Evolutionary conservation across 2,113 vertebrate species (phyloP), one percentile per base, ranked within the genome.

Genomic region (Larimichthys polyactis): DNA sequence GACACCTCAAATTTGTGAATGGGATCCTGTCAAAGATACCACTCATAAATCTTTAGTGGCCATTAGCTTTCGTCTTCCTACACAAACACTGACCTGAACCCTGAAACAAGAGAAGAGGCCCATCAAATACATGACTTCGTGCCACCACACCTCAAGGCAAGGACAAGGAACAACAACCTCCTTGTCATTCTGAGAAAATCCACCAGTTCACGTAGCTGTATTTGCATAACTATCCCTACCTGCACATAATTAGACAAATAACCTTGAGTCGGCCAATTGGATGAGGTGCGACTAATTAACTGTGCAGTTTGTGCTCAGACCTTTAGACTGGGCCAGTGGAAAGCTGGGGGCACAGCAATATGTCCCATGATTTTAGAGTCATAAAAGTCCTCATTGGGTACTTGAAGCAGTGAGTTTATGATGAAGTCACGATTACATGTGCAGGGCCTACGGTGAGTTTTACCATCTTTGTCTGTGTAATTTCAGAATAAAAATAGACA

Each of bases 241-340:
- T 92, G 86, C 79, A 43, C 55, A 52, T 92, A 92, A 94, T 94
- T 92, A 91, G 81, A 85, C 67, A 69, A 80, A 86, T 87, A 93
- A 92, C 93, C 92, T 92, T 93, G 89, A 93, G 79, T 69, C 77
- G 57, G 81, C 72, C 79, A 55, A 82, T 54, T 83, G 89, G 92
- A 91, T 89, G 88, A 90, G 89, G 89, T 82, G 87, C 89, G 83
- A 91, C 92, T 94, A 92, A 94, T 94, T 92, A 88, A 79, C 64
- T 66, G 67, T 60, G 64, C 70, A 68, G 85, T 90, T 85, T 83
- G 67, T 76, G 81, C 46, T 71, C 68, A 68, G 44, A 86, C 83
- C 75, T 77, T 84, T 43, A 44, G 81, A 79, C 24, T 51, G 60
- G 75, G 77, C 77, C 43, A 5, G 62, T 14, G 24, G 17, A 71